Conservation (phyloP, 2,888 invertebrate genomes). For the Cerceris rybyensis region DNA sequence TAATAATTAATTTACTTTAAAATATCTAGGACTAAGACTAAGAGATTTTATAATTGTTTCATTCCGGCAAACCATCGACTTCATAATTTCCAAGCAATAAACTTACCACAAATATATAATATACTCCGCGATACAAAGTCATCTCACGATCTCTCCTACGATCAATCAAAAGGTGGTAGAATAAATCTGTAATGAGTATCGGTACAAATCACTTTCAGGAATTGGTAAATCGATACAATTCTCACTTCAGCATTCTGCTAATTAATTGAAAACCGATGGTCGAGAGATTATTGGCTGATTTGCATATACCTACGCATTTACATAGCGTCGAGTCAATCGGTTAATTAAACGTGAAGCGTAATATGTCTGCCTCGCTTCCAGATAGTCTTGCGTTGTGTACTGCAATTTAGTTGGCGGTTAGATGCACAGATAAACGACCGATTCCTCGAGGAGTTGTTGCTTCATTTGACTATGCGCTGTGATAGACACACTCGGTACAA, state of each 20-base stretch:
- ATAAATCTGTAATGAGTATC: neutral
- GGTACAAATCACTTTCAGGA: conserved; percentile 18
- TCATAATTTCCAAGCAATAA: no score
- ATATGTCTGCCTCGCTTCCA: conserved; percentile 36
- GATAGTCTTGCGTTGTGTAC: conserved; percentile 40
- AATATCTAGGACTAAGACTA: no score
- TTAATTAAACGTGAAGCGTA: conserved; percentile 63
- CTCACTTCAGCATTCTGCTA: conserved; percentile 47
- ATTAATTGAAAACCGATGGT: conserved; percentile 55
- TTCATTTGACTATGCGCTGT: conserved; percentile 31
- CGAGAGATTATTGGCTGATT: conserved; percentile 59
- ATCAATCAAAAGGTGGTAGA: neutral
- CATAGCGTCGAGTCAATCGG: conserved; percentile 52
- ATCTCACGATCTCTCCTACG: neutral
- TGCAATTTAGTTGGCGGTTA: conserved; percentile 47
- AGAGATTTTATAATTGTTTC: no score
- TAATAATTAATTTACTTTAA: no score
- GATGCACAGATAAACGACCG: conserved; percentile 50
- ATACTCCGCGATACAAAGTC: no score
- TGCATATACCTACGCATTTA: conserved; percentile 54
- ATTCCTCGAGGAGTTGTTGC: conserved; percentile 52
- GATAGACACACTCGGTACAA: conserved; percentile 26
- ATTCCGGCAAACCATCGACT: no score
- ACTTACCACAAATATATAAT: no score
- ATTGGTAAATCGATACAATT: conserved; percentile 28